Conservation (phyloP, 2,888 invertebrate genomes). For the Sminthurinus aureus region DNA sequence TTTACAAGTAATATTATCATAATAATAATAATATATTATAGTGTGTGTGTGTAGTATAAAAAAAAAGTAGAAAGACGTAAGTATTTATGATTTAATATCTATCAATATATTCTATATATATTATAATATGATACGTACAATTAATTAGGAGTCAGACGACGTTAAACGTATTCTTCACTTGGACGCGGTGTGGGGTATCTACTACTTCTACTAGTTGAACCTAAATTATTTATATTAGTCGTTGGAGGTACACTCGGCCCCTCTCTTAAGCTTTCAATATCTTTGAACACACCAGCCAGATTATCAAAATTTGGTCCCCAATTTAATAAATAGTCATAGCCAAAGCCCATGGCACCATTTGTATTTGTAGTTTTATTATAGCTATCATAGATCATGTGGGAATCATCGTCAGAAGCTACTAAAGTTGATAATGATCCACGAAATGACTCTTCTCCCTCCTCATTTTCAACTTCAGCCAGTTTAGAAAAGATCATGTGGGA, state of each 20-base stretch:
- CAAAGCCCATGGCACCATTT: slow-evolving; percentile 71
- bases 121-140: too few relatives aligned
- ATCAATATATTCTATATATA: slow-evolving; percentile 6
- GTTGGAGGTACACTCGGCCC: slow-evolving; percentile 44
- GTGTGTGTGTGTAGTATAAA: not conserved
- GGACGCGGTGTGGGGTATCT: slow-evolving; percentile 75
- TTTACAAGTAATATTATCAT: too few relatives aligned
- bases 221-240: slow-evolving; percentile 50
- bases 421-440: slow-evolving; percentile 91
- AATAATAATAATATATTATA: slow-evolving; percentile 6
- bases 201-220: slow-evolving; percentile 55
- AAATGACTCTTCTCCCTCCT: slow-evolving; percentile 78
- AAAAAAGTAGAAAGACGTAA: slow-evolving; percentile 17
- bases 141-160: not conserved
- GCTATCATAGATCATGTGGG: slow-evolving; percentile 62
- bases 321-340: slow-evolving; percentile 93
- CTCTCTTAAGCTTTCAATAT: slow-evolving; percentile 93
- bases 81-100: slow-evolving; percentile 20
- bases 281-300: slow-evolving; percentile 93
- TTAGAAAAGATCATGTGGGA: slow-evolving; percentile 71
- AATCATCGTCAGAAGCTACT: slow-evolving; percentile 91
- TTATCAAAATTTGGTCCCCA: slow-evolving; percentile 98
- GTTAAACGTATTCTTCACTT: slow-evolving; percentile 86
- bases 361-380: slow-evolving; percentile 63
- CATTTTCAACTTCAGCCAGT: slow-evolving; percentile 66